These are phyloP conservation scores for Ceratosolen fusciceps DNA, from an alignment of 1,140 invertebrate species.

Conservation along the genomic window DNA sequence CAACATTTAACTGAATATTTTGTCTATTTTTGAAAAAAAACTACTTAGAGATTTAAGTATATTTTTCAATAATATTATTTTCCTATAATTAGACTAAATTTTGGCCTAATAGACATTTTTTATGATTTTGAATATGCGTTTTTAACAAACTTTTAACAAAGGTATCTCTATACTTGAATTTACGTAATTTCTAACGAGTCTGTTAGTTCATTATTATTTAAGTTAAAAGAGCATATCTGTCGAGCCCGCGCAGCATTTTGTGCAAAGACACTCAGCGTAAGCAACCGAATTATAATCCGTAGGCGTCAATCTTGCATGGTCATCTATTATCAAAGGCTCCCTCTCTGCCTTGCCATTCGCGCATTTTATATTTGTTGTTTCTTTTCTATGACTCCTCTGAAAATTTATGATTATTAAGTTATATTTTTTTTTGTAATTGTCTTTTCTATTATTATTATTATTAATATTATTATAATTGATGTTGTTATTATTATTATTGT, in stretches of 20 bases:
- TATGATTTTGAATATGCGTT: neutral
- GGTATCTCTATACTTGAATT: constrained; percentile 19
- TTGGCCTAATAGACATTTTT: neutral
- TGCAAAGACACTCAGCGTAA: constrained; percentile 33
- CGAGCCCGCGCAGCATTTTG: constrained; percentile 13
- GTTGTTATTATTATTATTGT: too few relatives aligned
- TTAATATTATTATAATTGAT: too few relatives aligned
- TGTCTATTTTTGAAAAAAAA: too few relatives aligned
- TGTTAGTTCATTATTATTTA: neutral
- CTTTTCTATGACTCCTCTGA: neutral
- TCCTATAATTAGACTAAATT: neutral
- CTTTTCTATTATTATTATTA: too few relatives aligned
- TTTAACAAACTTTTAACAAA: constrained; percentile 11
- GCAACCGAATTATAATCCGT: constrained; percentile 41
- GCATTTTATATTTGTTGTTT: too few relatives aligned
- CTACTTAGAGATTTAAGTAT: too few relatives aligned
- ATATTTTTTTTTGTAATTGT: neutral
- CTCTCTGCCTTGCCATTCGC: neutral
- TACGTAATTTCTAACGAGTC: constrained; percentile 7
- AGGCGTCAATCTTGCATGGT: constrained; percentile 36
- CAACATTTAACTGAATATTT: too few relatives aligned
- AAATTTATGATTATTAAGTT: neutral
- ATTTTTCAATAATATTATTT: constrained; percentile 4
- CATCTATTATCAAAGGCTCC: constrained; percentile 32
- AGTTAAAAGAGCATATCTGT: neutral